Base-by-base conservation (phyloP, 2,888 invertebrate genomes). In the Anticlea derivata region DNA sequence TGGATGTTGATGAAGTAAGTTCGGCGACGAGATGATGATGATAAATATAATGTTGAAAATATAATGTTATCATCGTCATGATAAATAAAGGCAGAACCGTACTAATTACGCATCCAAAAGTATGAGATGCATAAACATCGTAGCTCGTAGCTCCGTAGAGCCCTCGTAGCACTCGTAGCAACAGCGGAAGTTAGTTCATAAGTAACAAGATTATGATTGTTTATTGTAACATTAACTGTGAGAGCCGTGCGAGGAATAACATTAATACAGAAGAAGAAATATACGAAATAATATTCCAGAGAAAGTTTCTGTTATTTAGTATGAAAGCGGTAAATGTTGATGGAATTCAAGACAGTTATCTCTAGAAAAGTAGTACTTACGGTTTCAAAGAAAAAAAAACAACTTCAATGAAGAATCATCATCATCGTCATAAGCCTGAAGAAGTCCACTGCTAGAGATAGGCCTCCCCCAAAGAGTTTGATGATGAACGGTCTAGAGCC, bases 191-290 rank as follows among this genome's bases (percentile, higher is more conserved):
- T 65, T 65, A 47, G 53, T 58, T 53, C 52, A 58, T 58, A 61
- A 63, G 49, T 63, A 60, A 64, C 59, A 56, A 59, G 58, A 63
- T 60, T 62, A 62, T 50, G 51, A 45, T 30, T 44, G 46, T 44
- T 37, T 40, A 40, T 37, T 41, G 24, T 49, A 26, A 11, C 37
- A 37, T 49, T 30, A 37, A 43, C 37, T 43, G 33, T 43, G 22
- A 2, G 23, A 30, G 20, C 20, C 37, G 35, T 37, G 49, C 47
- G 33, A 33, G 47, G 47, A 47, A 47, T 39, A 47, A 47, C 11
- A 47, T 26, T 31, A 27, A 39, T 26, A 33, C 31, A 7, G 11
- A 12, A 39, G 22, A 35, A 24, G 17, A 13, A 46, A 30, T 39
- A 27, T 20, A 17, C 26, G 20, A 13, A 37, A 22, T 44, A 27